Evolutionary conservation across 2,888 invertebrate genomes (phyloP).

Genomic region (Epinotia bilunana): DNA sequence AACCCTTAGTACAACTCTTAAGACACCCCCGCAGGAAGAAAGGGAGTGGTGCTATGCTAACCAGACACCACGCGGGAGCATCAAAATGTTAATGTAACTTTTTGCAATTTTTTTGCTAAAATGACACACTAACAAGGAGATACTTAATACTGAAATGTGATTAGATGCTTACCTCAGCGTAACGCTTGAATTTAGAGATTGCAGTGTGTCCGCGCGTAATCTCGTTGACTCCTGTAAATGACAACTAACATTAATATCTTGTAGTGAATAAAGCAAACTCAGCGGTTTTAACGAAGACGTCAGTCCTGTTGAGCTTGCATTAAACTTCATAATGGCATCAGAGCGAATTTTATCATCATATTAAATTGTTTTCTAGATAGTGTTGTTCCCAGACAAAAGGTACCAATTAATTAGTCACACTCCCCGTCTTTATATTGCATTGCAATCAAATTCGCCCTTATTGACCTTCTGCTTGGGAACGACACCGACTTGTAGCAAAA

Average conservation of each 20-base stretch:
- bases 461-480: no score
- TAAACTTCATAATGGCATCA: conserved; percentile 53
- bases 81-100: conserved; percentile 41
- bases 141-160: background rate
- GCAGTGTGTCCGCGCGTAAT: background rate
- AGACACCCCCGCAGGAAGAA: no score
- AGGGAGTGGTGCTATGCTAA: no score
- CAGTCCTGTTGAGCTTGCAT: conserved; percentile 75
- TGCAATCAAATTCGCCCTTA: no score
- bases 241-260: background rate
- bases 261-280: background rate
- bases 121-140: no score
- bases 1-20: no score
- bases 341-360: conserved; percentile 58
- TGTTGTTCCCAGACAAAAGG: no score
- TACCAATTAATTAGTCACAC: no score
- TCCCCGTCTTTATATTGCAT: no score
- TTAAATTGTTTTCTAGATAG: background rate
- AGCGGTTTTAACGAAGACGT: conserved; percentile 43
- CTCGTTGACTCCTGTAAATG: conserved; percentile 16
- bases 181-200: background rate
- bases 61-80: conserved; percentile 48
- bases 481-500: no score
- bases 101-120: background rate
- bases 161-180: background rate